Evolutionary conservation across 2,797 vertebrate species (phyloP).

Genomic region (Acanthurus tractus): DNA sequence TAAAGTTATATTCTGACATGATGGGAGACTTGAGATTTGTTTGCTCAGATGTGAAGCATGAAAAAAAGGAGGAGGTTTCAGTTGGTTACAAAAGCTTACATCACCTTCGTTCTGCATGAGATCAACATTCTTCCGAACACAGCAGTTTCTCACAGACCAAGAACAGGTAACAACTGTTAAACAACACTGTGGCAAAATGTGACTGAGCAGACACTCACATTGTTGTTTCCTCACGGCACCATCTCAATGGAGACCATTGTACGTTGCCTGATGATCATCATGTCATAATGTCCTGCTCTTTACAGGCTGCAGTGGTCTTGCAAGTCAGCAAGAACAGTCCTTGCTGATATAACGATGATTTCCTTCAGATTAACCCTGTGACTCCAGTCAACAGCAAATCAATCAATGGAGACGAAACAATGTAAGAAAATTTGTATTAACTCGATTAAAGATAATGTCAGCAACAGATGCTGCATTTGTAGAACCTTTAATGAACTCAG

Average conservation of each 20-base stretch:
- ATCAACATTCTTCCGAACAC: background rate
- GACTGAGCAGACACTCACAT: constrained; percentile 4
- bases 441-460: background rate
- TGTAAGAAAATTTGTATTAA: background rate
- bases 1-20: background rate
- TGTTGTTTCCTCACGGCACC: constrained; percentile 34
- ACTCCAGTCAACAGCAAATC: background rate
- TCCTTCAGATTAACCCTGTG: background rate
- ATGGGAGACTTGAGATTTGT: background rate
- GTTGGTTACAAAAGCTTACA: background rate
- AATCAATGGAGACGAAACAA: background rate
- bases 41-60: background rate
- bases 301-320: background rate
- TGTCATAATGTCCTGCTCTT: constrained; percentile 30
- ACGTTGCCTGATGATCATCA: constrained; percentile 24
- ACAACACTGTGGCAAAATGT: constrained; percentile 11
- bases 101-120: background rate
- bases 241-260: constrained; percentile 57
- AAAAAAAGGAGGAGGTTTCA: background rate
- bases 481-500: background rate
- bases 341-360: constrained; percentile 5
- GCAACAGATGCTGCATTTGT: background rate
- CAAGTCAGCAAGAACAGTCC: constrained; percentile 24
- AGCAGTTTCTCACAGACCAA: constrained; percentile 14
- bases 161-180: constrained; percentile 33